Base-by-base conservation (phyloP, 1,140 invertebrate species). In the Ceratina calcarata region DNA sequence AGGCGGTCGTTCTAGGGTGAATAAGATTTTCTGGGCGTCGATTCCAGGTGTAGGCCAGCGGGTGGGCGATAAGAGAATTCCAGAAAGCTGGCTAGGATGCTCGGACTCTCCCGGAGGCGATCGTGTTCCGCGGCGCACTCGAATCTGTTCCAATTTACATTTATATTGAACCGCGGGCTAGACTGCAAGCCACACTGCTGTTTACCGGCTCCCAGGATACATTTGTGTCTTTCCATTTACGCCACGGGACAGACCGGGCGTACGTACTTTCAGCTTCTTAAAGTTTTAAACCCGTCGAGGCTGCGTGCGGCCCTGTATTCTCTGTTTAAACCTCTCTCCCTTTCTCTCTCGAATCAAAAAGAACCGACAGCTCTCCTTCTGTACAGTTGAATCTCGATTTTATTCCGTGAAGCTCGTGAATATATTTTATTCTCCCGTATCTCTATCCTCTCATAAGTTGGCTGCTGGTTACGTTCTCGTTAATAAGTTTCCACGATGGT, bases 71-170 rank as follows among this genome's bases (percentile, higher is more conserved):
- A 73, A 82, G 68, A 49, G 32, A 77, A 80, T 69, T 66, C 57
- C n/a, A 64, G 76, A 51, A 77, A 67, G 74, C 75, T 57, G 51
- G 49, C 45, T 78, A 24, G 61, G 18, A 74, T 81, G 62, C 69
- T 53, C 55, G 73, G 77, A 66, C 66, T 79, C 61, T 65, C 51
- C n/a, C 66, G 69, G 24, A 80, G 69, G 75, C 71, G 55, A 68
- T 74, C 81, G 64, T 75, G 85, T 85, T 86, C 77, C 87, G 78
- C 78, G 83, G 86, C 88, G 85, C 87, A 83, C 88, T 90, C 83
- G 88, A 91, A 92, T 92, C 89, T 91, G 89, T 89, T 91, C 89
- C 88, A 89, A 92, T 92, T 92, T 92, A 92, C 91, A 92, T 92
- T 92, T 92, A 92, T 92, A 92, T 92, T 92, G 91, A 91, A 92